Evolutionary conservation across 2,888 invertebrate species (phyloP), one percentile per base, ranked within the genome.

Genomic region (Lycaena phlaeas): DNA sequence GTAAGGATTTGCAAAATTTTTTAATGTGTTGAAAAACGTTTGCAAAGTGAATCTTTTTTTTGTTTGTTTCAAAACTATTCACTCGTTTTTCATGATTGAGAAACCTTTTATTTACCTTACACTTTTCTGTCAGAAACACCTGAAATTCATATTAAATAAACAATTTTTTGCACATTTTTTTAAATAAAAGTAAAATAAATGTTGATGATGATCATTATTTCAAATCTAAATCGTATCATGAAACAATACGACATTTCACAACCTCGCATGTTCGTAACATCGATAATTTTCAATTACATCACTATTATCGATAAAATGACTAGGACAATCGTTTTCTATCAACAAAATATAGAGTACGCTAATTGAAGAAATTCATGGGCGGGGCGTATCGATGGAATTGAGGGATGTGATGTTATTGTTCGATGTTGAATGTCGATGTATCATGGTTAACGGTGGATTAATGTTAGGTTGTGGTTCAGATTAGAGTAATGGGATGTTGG

Each of bases 341-440:
- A 37, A 42, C 45, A 46, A 52, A 52, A 44, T 44, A 49, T 40
- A 46, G 51, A 39, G 49, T 30, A 36, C 36, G 45, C 40, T 49
- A 51, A 50, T 52, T 42, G 45, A 49, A 42, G 50, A 50, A 46
- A 50, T 44, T 45, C n/a, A 37, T 40, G 29, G 44, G 46, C 44
- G 42, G 18, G 25, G 18, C 38, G 29, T 28, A 10, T 38, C 40
- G 38, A 28, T 38, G n/a, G n/a, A n/a, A 30, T 30, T 30, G 18
- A n/a, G 18, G 4, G 4, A 30, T 30, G 14, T 30, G n/a, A 30
- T n/a, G 2, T n/a, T 4, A 25, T 25, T 25, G 25, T 25, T 25
- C 25, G 25, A 25, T 25, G n/a, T 25, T n/a, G 25, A 25, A n/a
- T 25, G 14, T 4, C n/a, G n/a, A 14, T 29, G 14, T 29, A 14